A percentile compares a stretch with the other conserved stretches of the same genome.
phyloP scores from a whole-genome alignment of 2,113 vertebrate species.

The Tragelaphus buxtoni region DNA sequence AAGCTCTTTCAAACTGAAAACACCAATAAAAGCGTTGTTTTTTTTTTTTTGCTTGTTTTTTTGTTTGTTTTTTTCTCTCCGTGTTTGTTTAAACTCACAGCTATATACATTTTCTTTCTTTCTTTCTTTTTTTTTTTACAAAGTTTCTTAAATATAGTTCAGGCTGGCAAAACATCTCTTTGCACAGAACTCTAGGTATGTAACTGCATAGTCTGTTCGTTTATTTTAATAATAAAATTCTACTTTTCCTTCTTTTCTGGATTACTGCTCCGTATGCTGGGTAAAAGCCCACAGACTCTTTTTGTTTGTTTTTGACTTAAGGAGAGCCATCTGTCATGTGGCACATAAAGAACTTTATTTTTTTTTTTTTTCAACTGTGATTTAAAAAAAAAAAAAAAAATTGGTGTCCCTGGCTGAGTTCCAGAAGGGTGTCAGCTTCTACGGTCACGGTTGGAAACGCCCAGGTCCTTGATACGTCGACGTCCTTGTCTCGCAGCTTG shows the following conservation, averaged over 20 bases:
- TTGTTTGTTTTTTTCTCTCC: background rate
- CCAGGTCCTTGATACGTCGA: slow-evolving; percentile 36
- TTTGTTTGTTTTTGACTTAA: slow-evolving; percentile 68
- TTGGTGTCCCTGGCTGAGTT: slow-evolving; percentile 73
- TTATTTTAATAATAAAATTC: slow-evolving; percentile 80
- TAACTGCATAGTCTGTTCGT: slow-evolving; percentile 82
- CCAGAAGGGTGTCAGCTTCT: slow-evolving; percentile 70
- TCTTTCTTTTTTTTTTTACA: slow-evolving; percentile 68
- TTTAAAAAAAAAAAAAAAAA: slow-evolving; percentile 55
- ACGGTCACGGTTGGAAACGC: slow-evolving; percentile 52
- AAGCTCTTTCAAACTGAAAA: slow-evolving; percentile 88
- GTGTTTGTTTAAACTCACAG: slow-evolving; percentile 79
- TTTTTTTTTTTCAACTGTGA: slow-evolving; percentile 50
- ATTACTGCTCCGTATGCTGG: slow-evolving; percentile 71
- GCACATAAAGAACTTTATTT: slow-evolving; percentile 81
- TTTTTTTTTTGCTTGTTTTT: background rate
- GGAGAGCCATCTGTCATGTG: slow-evolving; percentile 78
- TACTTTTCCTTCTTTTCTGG: slow-evolving; percentile 72
- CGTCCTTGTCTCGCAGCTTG: slow-evolving; percentile 38
- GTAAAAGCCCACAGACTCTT: slow-evolving; percentile 73
- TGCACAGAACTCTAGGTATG: slow-evolving; percentile 79
- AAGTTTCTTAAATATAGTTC: slow-evolving; percentile 94
- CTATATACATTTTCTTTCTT: slow-evolving; percentile 82
- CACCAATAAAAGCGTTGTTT: slow-evolving; percentile 85
- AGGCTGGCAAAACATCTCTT: slow-evolving; percentile 85